Evolutionary conservation across 1,140 invertebrate genomes (phyloP).

Genomic region (Leptopilina boulardi): DNA sequence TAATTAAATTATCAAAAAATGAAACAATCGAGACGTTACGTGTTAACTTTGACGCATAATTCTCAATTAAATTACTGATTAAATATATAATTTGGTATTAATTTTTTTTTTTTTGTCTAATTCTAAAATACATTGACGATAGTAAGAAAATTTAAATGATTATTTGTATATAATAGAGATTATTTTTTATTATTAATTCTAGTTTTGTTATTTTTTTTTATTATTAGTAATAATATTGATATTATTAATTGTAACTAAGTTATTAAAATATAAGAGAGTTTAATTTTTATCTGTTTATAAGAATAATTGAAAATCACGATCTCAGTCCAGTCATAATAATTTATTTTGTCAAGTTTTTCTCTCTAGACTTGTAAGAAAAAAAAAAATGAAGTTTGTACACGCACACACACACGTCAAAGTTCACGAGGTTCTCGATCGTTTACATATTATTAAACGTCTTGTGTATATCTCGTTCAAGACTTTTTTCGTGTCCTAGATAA

Average conservation of each 20-base stretch:
- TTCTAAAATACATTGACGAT: too few species aligned
- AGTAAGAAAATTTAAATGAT: background rate
- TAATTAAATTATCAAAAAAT: background rate
- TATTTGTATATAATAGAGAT: constrained; percentile 34
- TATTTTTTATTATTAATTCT: constrained; percentile 41
- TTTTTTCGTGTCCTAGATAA: constrained; percentile 15
- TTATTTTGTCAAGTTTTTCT: background rate
- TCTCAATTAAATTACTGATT: too few species aligned
- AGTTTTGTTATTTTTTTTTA: constrained; percentile 32
- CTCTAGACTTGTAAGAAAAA: too few species aligned
- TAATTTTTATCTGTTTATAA: background rate
- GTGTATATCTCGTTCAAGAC: constrained; percentile 22
- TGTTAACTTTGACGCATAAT: background rate
- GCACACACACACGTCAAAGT: background rate
- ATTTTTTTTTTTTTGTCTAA: too few species aligned
- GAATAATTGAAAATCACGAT: background rate
- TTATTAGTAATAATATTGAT: constrained; percentile 35
- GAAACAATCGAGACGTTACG: constrained; percentile 3
- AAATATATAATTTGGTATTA: too few species aligned
- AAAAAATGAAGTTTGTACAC: background rate
- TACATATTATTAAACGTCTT: constrained; percentile 12
- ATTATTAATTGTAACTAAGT: constrained; percentile 27
- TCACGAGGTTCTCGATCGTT: constrained; percentile 31
- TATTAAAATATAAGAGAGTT: constrained; percentile 22
- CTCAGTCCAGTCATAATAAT: background rate